phyloP scores from a whole-genome alignment of 2,113 vertebrate genomes.

The Anas platyrhynchos region DNA sequence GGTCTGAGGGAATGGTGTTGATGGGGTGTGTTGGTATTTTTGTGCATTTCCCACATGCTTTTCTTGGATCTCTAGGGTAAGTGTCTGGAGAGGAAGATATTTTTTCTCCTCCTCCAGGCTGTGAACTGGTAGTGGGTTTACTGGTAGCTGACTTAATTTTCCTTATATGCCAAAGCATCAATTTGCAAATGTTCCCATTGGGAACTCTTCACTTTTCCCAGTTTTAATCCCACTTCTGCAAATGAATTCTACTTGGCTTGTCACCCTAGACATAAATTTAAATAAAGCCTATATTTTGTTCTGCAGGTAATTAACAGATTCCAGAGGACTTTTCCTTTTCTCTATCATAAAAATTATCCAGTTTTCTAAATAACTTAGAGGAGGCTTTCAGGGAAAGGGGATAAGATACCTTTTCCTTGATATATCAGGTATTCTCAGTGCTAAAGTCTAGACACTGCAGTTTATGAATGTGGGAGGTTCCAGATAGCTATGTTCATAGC shows the following conservation, averaged over 20 bases:
- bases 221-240: slow-evolving; percentile 21
- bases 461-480: not conserved
- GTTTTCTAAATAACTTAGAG: not conserved
- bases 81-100: not conserved
- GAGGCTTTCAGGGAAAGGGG: not conserved
- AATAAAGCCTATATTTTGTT: slow-evolving; percentile 20
- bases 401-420: not conserved
- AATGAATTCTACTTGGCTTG: slow-evolving; percentile 8
- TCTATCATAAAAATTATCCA: not conserved
- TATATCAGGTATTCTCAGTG: not conserved
- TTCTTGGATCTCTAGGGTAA: not conserved
- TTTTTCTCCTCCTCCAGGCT: not conserved
- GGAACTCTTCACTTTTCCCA: not conserved
- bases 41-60: not conserved
- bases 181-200: slow-evolving; percentile 23
- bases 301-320: not conserved
- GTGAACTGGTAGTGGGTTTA: not conserved
- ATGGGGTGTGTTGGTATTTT: not conserved
- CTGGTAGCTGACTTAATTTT: slow-evolving; percentile 6
- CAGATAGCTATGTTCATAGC: not conserved
- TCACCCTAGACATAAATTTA: not conserved
- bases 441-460: not conserved
- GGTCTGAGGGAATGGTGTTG: not conserved
- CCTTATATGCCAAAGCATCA: not conserved
- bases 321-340: not conserved